A percentile compares a stretch with the other conserved stretches of the same genome.
Evolutionary conservation across 2,797 vertebrate genomes (phyloP).

Genomic region (Lacerta viridis): DNA sequence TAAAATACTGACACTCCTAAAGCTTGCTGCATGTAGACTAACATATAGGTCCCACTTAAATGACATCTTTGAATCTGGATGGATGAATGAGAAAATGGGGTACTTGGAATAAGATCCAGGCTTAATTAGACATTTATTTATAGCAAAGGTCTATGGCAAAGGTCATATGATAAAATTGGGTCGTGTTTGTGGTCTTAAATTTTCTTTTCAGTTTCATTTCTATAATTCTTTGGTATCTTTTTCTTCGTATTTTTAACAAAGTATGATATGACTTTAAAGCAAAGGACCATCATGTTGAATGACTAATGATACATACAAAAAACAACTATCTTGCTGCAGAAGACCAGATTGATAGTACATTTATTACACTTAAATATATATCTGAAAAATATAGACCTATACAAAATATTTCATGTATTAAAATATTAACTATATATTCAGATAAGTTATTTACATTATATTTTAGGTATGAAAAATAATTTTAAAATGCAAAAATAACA

Average conservation of each 20-base stretch:
- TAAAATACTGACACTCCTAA: not conserved
- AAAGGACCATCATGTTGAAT: not conserved
- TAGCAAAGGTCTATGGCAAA: not conserved
- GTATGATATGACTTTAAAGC: not conserved
- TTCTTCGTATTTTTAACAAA: not conserved
- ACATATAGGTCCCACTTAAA: not conserved
- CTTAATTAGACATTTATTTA: not conserved
- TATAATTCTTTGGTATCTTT: not conserved
- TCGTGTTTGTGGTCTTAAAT: not conserved
- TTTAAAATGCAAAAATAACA: constrained; percentile 7
- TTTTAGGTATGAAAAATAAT: constrained; percentile 12
- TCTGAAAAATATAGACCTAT: constrained; percentile 21
- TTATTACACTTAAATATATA: constrained; percentile 33
- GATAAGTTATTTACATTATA: constrained; percentile 20
- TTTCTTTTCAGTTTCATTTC: constrained; percentile 1
- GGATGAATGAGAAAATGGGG: not conserved
- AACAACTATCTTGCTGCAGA: not conserved
- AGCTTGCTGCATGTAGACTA: not conserved
- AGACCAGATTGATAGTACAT: constrained; percentile 19
- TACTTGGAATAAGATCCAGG: not conserved
- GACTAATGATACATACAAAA: not conserved
- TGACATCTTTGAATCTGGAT: not conserved
- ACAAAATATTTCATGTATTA: constrained; percentile 29
- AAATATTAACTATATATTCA: constrained; percentile 30
- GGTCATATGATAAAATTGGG: no score